Percentiles rank a stretch among this genome's conserved stretches.
phyloP scores from a whole-genome alignment of 2,888 invertebrate species.

The Erebia aethiops region DNA sequence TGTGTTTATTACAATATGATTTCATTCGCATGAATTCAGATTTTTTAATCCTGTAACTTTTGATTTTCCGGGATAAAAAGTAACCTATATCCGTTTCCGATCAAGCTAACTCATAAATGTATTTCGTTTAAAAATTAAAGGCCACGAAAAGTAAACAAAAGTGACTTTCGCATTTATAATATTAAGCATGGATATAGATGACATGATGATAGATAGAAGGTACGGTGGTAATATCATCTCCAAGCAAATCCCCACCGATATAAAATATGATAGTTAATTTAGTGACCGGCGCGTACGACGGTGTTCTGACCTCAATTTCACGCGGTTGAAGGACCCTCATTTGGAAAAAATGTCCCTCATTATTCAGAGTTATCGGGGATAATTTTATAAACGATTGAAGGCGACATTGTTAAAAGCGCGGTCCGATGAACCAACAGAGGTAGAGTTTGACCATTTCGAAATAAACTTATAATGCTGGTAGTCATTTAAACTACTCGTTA shows the following conservation, averaged over 20 bases:
- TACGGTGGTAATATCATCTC: slow-evolving; percentile 55
- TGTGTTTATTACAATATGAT: too few species aligned
- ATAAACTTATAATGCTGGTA: neutral
- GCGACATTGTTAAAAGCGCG: slow-evolving; percentile 11
- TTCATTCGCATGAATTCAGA: too few species aligned
- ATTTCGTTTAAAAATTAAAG: too few species aligned
- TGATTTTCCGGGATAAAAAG: too few species aligned
- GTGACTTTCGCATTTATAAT: neutral
- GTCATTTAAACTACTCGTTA: neutral
- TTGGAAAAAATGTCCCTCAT: slow-evolving; percentile 34
- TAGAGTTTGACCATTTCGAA: neutral
- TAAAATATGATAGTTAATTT: slow-evolving; percentile 69
- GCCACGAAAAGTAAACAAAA: too few species aligned
- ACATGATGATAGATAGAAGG: neutral
- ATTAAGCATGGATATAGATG: too few species aligned
- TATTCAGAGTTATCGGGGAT: slow-evolving; percentile 36
- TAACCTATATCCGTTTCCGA: too few species aligned
- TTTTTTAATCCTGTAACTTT: too few species aligned
- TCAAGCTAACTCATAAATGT: too few species aligned
- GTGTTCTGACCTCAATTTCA: slow-evolving; percentile 55
- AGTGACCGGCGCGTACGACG: slow-evolving; percentile 45
- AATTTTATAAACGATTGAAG: slow-evolving; percentile 36
- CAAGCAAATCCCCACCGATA: slow-evolving; percentile 40
- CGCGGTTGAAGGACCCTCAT: slow-evolving; percentile 51
- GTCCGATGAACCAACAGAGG: neutral